These are phyloP conservation scores for Pica pica DNA, from an alignment of 2,113 vertebrate genomes.

Conservation along the genomic window DNA sequence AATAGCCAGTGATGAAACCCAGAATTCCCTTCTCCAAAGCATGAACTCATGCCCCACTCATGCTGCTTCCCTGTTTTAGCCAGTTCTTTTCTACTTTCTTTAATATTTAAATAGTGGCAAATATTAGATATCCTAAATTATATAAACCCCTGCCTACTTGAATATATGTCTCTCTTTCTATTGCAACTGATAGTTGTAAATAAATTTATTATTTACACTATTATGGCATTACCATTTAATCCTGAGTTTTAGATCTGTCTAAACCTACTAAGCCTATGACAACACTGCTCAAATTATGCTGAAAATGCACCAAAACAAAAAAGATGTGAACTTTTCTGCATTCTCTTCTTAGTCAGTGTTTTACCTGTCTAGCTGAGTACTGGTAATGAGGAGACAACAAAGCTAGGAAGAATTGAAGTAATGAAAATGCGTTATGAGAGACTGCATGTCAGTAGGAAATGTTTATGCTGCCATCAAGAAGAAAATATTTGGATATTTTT, in stretches of 20 bases:
- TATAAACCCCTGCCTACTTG: not conserved
- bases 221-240: not conserved
- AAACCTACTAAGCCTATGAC: not conserved
- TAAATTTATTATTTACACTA: not conserved
- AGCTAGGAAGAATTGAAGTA: not conserved
- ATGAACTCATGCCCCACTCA: not conserved
- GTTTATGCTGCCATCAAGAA: not conserved
- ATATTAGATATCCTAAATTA: not conserved
- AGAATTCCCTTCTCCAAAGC: not conserved
- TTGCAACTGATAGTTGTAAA: not conserved
- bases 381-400: not conserved
- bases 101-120: not conserved
- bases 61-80: not conserved
- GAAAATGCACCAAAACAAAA: not conserved
- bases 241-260: not conserved
- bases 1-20: not conserved
- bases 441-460: not conserved
- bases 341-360: not conserved
- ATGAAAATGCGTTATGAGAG: not conserved
- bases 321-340: not conserved
- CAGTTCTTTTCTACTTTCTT: not conserved
- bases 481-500: not conserved
- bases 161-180: not conserved
- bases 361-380: not conserved
- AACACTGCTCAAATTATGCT: not conserved